Evolutionary conservation across 2,888 invertebrate genomes (phyloP), one percentile per base, ranked within the genome.

Genomic region (Cremastinae sp.): DNA sequence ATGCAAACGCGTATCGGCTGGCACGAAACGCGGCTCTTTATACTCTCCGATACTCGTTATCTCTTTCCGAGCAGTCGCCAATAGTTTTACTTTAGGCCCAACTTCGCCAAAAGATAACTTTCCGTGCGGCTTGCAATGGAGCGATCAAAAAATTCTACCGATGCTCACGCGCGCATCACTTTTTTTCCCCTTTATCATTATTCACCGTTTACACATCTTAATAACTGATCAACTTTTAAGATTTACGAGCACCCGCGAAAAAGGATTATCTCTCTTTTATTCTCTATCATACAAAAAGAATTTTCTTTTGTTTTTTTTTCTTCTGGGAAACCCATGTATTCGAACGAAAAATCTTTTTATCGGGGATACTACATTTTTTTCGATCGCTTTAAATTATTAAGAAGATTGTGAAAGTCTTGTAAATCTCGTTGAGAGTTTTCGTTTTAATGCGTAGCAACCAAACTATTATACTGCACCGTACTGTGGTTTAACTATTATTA

Each of bases 11-110:
- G 10, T 49, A 64, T 20, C 54, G 61, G 34, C 34, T 28, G 53
- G 47, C 54, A 51, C 36, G 43, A 73, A 72, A 68, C 47, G 62
- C 47, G 45, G 28, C 36, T 54, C 18, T 36, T 36, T 45, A 51
- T 61, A 9, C 53, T 41, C 22, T 36, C 38, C 2, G 45, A 18
- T 12, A 12, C 53, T 34, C 38, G 20, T 53, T 62, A 10, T 51
- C 51, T 51, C 28, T 5, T 34, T 38, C 45, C 34, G 47, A 72
- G 69, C 76, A 2, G 64, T 58, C 34, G 18, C 64, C 41, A 69
- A 65, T 70, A 47, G 34, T 18, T 47, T 73, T 78, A 70, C 61
- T 70, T 43, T 72, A 72, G 75, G 75, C 75, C 75, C 75, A 73
- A 73, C 70, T 62, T 65, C 51, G 68, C 65, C 51, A 61, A 70